phyloP scores from a whole-genome alignment of 2,797 vertebrate genomes.

The Sebastolobus alascanus region DNA sequence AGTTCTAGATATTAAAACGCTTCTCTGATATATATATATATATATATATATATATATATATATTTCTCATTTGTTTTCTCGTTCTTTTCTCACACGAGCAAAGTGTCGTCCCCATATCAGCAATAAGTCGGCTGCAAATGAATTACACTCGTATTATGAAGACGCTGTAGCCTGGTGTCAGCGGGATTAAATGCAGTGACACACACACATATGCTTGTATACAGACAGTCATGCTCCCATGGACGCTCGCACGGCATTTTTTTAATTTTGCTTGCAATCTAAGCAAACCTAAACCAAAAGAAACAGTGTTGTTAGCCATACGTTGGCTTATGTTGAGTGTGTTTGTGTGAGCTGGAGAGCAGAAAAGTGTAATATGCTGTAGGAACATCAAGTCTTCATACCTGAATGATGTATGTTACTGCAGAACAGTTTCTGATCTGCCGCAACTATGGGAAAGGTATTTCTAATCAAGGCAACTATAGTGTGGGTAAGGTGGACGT shows the following conservation, averaged over 20 bases:
- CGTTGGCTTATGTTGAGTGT: background rate
- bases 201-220: background rate
- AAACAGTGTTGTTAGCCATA: background rate
- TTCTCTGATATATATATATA: background rate
- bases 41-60: too few relatives aligned
- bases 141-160: conserved; percentile 5
- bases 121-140: conserved; percentile 4
- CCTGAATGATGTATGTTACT: background rate
- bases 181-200: conserved; percentile 13
- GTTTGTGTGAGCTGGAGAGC: background rate
- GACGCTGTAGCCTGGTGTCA: background rate
- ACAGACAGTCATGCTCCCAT: background rate
- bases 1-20: conserved; percentile 8
- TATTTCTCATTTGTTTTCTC: background rate
- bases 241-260: conserved; percentile 1
- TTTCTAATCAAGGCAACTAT: background rate
- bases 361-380: background rate
- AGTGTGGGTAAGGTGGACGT: background rate
- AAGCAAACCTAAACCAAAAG: background rate
- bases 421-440: background rate
- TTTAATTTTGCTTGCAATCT: background rate
- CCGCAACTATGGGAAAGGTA: background rate
- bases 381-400: background rate
- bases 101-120: background rate
- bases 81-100: background rate